Base-by-base conservation (phyloP, 2,888 invertebrate genomes). In the Cataglyphis rosenhaueri region DNA sequence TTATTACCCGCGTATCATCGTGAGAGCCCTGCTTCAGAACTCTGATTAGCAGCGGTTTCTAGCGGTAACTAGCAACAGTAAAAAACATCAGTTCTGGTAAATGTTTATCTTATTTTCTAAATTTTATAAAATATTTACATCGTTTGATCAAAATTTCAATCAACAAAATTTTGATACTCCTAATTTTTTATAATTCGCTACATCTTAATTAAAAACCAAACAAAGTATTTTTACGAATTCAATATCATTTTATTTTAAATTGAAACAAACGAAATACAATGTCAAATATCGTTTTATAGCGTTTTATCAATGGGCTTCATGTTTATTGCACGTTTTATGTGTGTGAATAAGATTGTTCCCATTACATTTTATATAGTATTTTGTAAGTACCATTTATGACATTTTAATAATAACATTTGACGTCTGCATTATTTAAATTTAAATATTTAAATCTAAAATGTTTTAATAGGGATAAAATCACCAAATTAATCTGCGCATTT, bases 1-100 rank as follows among this genome's bases (percentile, higher is more conserved):
- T 79, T 79, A 79, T 70, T 21, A 35, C 35, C 25, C 10, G 44
- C 59, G 21, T 59, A 38, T 64, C 21, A 32, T 29, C 9, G 55
- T n/a, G 38, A 18, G 35, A n/a, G 35, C 12, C 29, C 18, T 10
- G 41, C 41, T n/a, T 52, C n/a, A 52, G 3, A n/a, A 15, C 25
- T 35, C 10, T 15, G 55, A n/a, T 52, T 52, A n/a, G n/a, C 8
- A 52, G n/a, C n/a, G n/a, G n/a, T 3, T 52, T n/a, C n/a, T n/a
- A n/a, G n/a, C n/a, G n/a, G n/a, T 52, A 52, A n/a, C 52, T n/a
- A 52, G 52, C 8, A 52, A 8, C 8, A 52, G n/a, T 52, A n/a
- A n/a, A 52, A 52, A 52, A n/a, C 52, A 52, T n/a, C 52, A n/a
- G n/a, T n/a, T 52, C 2, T n/a, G n/a, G n/a, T 44, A 1, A 18